Percentiles rank a stretch among this genome's conserved stretches.
Conservation (phyloP, 2,113 vertebrate genomes). For the Nothocercus nigrocapillus region DNA sequence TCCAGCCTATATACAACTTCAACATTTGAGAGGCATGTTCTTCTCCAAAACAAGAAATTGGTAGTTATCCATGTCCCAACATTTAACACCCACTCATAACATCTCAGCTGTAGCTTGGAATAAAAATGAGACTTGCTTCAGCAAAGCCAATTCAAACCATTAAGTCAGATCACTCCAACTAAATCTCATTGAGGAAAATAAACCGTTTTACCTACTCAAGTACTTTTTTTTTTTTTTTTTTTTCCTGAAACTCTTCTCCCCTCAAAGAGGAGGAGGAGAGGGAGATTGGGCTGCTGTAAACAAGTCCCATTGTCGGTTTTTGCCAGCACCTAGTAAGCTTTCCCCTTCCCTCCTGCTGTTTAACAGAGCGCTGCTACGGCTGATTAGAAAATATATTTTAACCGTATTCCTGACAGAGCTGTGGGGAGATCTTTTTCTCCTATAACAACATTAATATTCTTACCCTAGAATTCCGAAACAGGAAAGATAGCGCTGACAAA, state of each 20-base stretch:
- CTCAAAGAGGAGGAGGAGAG: neutral
- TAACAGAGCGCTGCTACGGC: neutral
- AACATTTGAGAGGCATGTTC: neutral
- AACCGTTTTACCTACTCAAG: neutral
- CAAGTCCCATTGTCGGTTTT: neutral
- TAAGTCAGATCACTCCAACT: neutral
- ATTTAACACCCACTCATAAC: neutral
- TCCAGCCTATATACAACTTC: neutral
- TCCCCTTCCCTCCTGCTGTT: neutral
- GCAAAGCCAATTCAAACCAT: neutral
- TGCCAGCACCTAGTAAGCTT: neutral
- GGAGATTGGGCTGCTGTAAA: neutral
- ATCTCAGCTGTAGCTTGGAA: neutral
- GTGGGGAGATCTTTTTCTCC: neutral
- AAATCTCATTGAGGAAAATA: neutral
- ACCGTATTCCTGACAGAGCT: neutral
- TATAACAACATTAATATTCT: neutral
- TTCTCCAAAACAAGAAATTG: neutral
- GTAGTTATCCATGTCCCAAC: neutral
- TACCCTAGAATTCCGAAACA: neutral
- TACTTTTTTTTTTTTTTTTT: neutral
- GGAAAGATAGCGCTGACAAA: neutral
- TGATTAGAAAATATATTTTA: conserved; percentile 8
- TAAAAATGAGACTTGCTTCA: neutral
- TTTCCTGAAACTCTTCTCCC: neutral